Conservation (phyloP, 2,113 vertebrate genomes). For the Nerophis ophidion region DNA sequence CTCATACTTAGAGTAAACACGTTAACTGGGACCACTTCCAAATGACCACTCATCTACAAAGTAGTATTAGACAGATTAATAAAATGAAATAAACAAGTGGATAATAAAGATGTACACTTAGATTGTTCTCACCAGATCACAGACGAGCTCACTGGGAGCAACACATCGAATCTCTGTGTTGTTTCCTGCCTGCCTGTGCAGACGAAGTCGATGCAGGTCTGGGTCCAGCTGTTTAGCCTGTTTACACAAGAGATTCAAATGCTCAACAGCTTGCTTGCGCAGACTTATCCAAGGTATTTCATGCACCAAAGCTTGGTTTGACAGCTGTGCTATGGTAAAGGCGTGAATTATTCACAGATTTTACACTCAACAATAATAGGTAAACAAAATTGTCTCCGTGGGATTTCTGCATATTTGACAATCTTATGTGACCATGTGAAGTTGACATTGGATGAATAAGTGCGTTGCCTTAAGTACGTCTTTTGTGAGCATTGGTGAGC, state of each 20-base stretch:
- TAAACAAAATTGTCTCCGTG: constrained; percentile 12
- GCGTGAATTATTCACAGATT: constrained; percentile 50
- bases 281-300: constrained; percentile 28
- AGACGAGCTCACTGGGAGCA: constrained; percentile 66
- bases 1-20: constrained; percentile 77
- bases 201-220: constrained; percentile 72
- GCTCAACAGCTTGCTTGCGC: constrained; percentile 26
- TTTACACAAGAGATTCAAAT: constrained; percentile 32
- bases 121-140: constrained; percentile 70
- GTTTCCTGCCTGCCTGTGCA: constrained; percentile 67
- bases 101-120: background rate
- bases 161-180: constrained; percentile 63
- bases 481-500: background rate
- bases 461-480: constrained; percentile 12
- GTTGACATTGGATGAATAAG: constrained; percentile 11
- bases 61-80: constrained; percentile 32
- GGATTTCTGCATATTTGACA: constrained; percentile 1
- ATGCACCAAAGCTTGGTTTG: constrained; percentile 11
- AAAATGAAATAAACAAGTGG: constrained; percentile 9
- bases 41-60: constrained; percentile 77
- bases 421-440: constrained; percentile 1
- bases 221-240: constrained; percentile 85
- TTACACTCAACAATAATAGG: constrained; percentile 26
- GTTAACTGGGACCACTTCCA: constrained; percentile 80
- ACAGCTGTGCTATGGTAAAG: constrained; percentile 35